Percentiles rank a stretch among this genome's conserved stretches.
Evolutionary conservation across 2,888 invertebrate genomes (phyloP).

Genomic region (Linyphia triangularis): DNA sequence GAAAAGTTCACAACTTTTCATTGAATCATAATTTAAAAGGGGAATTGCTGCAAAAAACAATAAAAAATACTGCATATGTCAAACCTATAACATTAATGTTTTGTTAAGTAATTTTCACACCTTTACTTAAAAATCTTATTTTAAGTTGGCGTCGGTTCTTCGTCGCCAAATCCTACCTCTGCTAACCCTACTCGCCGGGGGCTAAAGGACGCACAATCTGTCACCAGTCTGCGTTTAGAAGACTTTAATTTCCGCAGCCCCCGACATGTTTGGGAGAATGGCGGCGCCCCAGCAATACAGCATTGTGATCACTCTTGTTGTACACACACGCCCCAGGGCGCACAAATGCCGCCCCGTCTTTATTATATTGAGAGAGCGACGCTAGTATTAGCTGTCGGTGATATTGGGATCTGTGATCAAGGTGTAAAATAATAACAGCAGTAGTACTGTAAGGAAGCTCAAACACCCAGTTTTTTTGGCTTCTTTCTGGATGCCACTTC

Average conservation of each 20-base stretch:
- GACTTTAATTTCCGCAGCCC: constrained; percentile 74
- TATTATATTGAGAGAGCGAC: constrained; percentile 65
- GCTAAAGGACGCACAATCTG: constrained; percentile 73
- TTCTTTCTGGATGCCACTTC: constrained; percentile 55
- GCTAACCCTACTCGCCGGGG: constrained; percentile 58
- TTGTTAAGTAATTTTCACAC: no score
- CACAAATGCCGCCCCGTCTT: constrained; percentile 33
- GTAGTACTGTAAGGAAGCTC: constrained; percentile 22
- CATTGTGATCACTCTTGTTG: constrained; percentile 69
- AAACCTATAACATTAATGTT: no score
- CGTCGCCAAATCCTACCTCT: constrained; percentile 30
- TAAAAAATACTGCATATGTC: no score
- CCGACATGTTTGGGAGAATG: constrained; percentile 71
- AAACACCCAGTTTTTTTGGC: constrained; percentile 20
- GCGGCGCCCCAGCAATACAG: constrained; percentile 49
- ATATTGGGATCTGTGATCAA: constrained; percentile 65
- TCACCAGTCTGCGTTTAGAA: constrained; percentile 71
- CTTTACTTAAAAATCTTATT: no score
- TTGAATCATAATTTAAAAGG: no score
- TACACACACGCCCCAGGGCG: constrained; percentile 63
- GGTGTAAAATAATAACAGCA: constrained; percentile 69
- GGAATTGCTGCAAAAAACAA: no score
- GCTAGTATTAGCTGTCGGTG: constrained; percentile 66
- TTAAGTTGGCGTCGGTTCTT: constrained; percentile 7
- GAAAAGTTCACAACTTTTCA: no score